These are phyloP conservation scores for Otus scops DNA, from an alignment of 2,797 vertebrate species.

Conservation along the genomic window DNA sequence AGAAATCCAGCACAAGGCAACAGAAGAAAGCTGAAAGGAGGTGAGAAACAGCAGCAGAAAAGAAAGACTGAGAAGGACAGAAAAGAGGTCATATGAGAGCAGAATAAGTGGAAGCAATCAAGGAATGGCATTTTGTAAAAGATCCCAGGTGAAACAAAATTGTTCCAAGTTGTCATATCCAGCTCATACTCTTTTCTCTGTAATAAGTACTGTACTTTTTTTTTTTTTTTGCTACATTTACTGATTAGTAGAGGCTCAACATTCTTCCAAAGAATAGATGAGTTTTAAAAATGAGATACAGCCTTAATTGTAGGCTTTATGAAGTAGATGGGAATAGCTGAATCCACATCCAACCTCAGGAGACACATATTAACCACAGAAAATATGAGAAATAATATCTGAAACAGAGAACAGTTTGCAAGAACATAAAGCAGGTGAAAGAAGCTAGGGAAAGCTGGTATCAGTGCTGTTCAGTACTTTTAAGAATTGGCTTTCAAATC, in stretches of 20 bases:
- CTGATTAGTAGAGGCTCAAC: neutral
- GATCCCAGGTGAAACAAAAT: neutral
- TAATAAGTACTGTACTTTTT: neutral
- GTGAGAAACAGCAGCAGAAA: neutral
- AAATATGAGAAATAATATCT: neutral
- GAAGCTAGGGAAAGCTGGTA: neutral
- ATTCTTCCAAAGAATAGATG: neutral
- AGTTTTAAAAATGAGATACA: neutral
- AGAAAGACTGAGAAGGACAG: neutral
- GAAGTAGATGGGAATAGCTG: neutral
- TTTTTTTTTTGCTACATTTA: neutral
- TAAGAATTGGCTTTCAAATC: neutral
- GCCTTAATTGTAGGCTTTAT: neutral
- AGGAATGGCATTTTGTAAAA: neutral
- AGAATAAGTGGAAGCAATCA: constrained; percentile 5
- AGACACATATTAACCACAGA: neutral
- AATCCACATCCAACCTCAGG: neutral
- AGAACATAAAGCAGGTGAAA: neutral
- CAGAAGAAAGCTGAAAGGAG: neutral
- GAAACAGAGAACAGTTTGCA: neutral
- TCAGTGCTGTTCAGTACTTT: neutral
- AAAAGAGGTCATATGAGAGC: neutral
- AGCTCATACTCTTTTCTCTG: neutral
- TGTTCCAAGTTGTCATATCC: neutral
- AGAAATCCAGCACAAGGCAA: neutral